Conservation (phyloP, 92 coral and sea anemone genomes). For the Micromussa lordhowensis region DNA sequence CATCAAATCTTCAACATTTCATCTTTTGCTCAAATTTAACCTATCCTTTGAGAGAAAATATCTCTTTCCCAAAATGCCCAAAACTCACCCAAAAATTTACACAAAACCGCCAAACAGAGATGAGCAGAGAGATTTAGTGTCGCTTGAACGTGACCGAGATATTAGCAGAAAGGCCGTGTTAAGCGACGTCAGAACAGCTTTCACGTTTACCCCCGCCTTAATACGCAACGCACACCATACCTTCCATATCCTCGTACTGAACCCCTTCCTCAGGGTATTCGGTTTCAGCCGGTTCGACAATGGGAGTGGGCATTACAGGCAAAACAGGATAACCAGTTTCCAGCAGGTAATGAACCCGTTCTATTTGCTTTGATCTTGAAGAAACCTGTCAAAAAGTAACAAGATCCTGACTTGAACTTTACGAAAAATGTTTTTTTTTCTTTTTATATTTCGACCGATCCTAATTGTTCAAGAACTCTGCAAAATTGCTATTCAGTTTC, state of each 20-base stretch:
- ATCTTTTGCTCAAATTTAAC: too few species aligned
- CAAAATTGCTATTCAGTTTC: too few species aligned
- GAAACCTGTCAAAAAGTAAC: constrained; percentile 30
- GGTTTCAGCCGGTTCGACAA: neutral
- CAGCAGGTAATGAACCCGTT: constrained; percentile 64
- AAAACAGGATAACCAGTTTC: constrained; percentile 66
- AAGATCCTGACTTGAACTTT: neutral
- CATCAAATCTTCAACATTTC: too few species aligned
- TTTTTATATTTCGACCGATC: neutral
- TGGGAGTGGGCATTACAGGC: constrained; percentile 23
- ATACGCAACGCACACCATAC: neutral
- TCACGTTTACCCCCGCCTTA: too few species aligned
- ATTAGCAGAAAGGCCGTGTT: too few species aligned
- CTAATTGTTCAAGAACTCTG: neutral
- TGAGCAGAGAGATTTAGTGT: too few species aligned
- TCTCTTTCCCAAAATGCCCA: too few species aligned
- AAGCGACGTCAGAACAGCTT: too few species aligned
- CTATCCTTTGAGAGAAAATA: too few species aligned
- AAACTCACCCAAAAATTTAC: too few species aligned
- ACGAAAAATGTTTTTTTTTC: neutral
- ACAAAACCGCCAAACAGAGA: too few species aligned
- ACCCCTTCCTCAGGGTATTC: neutral
- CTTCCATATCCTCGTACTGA: constrained; percentile 40
- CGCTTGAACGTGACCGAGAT: too few species aligned
- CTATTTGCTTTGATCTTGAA: constrained; percentile 56